These are phyloP conservation scores for Podarcis muralis DNA, from an alignment of 2,113 vertebrate genomes.

Conservation along the genomic window DNA sequence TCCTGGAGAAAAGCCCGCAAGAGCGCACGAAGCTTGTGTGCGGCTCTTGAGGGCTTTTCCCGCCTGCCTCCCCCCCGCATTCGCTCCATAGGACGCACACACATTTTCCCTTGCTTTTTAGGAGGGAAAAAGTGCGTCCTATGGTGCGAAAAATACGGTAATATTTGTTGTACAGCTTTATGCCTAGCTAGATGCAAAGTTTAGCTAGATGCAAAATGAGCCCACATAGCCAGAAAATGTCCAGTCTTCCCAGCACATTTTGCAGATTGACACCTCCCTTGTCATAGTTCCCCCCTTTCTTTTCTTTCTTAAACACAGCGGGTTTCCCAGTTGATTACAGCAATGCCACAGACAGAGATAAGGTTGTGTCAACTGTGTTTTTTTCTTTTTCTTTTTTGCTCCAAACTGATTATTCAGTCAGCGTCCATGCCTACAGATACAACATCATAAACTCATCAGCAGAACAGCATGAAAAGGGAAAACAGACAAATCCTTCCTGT, in stretches of 20 bases:
- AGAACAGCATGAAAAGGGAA: background rate
- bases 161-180: slow-evolving; percentile 46
- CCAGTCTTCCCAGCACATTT: slow-evolving; percentile 9
- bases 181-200: slow-evolving; percentile 18
- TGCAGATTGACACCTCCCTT: accelerated
- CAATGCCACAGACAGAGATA: background rate
- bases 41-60: too few species aligned
- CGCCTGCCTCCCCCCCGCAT: too few species aligned
- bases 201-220: slow-evolving; percentile 12
- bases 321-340: background rate
- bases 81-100: too few species aligned
- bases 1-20: too few species aligned
- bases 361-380: background rate
- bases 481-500: background rate
- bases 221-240: background rate
- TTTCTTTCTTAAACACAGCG: background rate
- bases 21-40: too few species aligned
- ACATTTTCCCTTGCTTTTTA: too few species aligned
- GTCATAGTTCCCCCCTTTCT: background rate
- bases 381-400: background rate
- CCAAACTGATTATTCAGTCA: background rate
- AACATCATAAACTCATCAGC: background rate
- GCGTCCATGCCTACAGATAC: background rate
- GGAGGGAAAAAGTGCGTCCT: too few species aligned
- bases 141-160: too few species aligned